Percentiles rank a stretch among this genome's conserved stretches.
phyloP scores from a whole-genome alignment of 2,797 vertebrate genomes.

The Phataginus tetradactyla region DNA sequence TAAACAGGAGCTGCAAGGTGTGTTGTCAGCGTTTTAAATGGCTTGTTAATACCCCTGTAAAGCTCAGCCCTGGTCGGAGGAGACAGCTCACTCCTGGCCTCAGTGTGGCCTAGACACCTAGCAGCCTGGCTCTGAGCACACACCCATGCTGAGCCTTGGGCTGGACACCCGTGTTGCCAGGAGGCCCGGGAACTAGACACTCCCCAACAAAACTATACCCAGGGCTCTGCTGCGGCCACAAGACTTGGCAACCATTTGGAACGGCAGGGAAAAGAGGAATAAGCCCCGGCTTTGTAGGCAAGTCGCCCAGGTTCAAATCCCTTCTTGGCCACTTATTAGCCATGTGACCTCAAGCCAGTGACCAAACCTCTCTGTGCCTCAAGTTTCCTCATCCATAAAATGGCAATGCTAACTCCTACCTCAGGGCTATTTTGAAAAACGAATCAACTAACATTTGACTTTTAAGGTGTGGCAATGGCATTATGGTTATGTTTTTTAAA shows the following conservation, averaged over 20 bases:
- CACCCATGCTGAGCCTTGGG: fast-evolving
- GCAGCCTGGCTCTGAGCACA: neutral
- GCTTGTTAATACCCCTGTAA: conserved; percentile 73
- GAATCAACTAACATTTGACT: neutral
- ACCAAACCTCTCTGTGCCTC: neutral
- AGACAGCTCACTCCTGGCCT: neutral
- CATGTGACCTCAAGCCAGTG: neutral
- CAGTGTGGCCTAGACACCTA: neutral
- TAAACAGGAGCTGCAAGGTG: conserved; percentile 76
- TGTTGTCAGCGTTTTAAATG: conserved; percentile 76
- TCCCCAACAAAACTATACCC: neutral
- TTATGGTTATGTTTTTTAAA: neutral
- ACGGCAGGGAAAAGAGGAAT: neutral
- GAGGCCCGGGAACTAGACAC: neutral
- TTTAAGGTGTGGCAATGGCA: neutral
- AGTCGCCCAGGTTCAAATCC: neutral
- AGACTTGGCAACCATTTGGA: neutral
- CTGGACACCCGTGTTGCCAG: neutral
- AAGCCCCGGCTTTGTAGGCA: neutral
- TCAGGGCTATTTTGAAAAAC: neutral
- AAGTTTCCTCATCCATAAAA: neutral
- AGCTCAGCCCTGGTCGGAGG: neutral
- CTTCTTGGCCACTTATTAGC: neutral
- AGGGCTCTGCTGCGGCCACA: neutral
- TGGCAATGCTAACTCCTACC: neutral